Evolutionary conservation across 30 jellyfish, hydroid and myxozoan species (phyloP).

Genomic region (Clytia hemisphaerica): DNA sequence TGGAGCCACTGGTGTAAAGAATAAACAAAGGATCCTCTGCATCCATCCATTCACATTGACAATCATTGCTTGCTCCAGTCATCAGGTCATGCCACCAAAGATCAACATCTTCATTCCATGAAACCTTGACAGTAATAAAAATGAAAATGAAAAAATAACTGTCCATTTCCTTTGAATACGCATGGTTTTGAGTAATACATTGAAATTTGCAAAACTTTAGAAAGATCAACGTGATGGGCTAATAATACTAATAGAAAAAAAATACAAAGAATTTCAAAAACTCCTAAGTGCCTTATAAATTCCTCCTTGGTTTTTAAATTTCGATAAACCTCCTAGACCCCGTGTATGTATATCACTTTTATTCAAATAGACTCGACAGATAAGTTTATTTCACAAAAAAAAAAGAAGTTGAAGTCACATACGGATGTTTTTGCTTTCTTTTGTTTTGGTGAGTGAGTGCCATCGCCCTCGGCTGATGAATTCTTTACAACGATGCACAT

Average conservation of each 20-base stretch:
- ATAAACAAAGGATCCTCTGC: constrained; percentile 94
- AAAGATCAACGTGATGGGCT: too few species aligned
- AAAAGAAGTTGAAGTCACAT: neutral
- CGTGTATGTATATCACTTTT: too few species aligned
- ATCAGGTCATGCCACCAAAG: constrained; percentile 86
- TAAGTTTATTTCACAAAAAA: too few species aligned
- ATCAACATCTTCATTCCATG: constrained; percentile 59
- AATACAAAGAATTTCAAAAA: too few species aligned
- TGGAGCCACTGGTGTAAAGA: constrained; percentile 94
- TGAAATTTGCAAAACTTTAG: too few species aligned
- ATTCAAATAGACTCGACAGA: too few species aligned
- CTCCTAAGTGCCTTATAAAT: too few species aligned
- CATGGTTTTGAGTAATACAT: too few species aligned
- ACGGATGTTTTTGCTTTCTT: neutral
- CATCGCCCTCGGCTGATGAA: constrained; percentile 10
- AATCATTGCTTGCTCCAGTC: constrained; percentile 54
- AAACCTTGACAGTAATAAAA: constrained; percentile 20
- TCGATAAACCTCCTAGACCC: too few species aligned
- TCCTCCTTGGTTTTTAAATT: too few species aligned
- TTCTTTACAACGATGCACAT: constrained; percentile 57
- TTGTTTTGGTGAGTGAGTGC: constrained; percentile 6
- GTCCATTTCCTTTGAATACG: neutral
- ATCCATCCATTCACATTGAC: constrained; percentile 97
- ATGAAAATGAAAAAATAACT: neutral
- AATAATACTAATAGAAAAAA: too few species aligned